Base-by-base conservation (phyloP, 1,140 invertebrate genomes). In the Campoletis sonorensis region DNA sequence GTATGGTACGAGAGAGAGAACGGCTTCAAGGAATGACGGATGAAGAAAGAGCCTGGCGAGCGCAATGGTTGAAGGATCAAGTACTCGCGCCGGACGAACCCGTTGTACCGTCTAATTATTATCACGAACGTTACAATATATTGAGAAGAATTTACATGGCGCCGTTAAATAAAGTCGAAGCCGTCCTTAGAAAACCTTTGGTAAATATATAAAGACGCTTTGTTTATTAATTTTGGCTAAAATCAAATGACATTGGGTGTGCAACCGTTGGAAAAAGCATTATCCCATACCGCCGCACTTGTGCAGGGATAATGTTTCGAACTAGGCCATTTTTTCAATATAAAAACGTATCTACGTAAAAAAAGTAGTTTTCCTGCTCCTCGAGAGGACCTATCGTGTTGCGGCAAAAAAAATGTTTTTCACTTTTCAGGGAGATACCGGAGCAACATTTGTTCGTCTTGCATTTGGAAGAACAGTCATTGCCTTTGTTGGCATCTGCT, bases 21-120 rank as follows among this genome's bases (percentile, higher is more conserved):
- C 94, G 97, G 88, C 92, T 96, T 27, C 86, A 94, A 71, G 96
- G 96, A 79, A 98, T 98, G 96, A 95, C 94, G 8, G 92, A 95
- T 87, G 95, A 94, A n/a, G 97, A 98, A 92, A 93, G 97, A 84
- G 94, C 94, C 67, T 98, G 95, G 94, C 93, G 97, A 80, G 95
- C 94, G 84, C 94, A 97, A 88, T 98, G 95, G 94, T 84, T 98
- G 0, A 95, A 97, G 88, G 97, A 97, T 92, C 96, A 97, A 93
- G 87, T 94, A 83, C 92, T 98, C 49, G 90, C 94, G 70, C 93
- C 93, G 18, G 94, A 95, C 75, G 97, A 98, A 87, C 96, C 97
- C 0, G 88, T 93, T 45, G 93, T 95, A 0, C 94, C 95, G 15
- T 93, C 95, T 26, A 79, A 85, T 86, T 94, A 95, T 76, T 95